Conservation (phyloP, 2,888 invertebrate species). For the Frankliniella intonsa region DNA sequence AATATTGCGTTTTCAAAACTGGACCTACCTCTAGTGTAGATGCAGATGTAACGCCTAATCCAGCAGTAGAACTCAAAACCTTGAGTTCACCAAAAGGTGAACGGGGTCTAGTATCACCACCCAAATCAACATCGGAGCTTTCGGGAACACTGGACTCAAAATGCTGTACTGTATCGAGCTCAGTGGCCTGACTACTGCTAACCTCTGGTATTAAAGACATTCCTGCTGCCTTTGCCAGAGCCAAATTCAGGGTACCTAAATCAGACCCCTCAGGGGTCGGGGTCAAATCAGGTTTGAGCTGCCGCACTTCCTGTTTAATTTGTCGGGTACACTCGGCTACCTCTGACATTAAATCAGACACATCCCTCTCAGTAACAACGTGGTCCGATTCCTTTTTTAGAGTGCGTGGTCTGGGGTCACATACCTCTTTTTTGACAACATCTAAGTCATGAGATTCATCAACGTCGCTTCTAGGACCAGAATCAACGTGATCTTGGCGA, state of each 20-base stretch:
- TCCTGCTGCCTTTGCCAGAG: conserved; percentile 34
- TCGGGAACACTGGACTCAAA: not conserved
- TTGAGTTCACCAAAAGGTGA: not conserved
- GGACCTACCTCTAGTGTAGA: conserved; percentile 13
- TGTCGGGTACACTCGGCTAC: conserved; percentile 50
- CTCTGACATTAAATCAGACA: conserved; percentile 49
- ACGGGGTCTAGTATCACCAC: not conserved
- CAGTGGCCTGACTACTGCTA: not conserved
- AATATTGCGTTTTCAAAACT: not conserved
- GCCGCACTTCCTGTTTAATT: conserved; percentile 50
- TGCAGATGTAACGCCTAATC: not conserved
- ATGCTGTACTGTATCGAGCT: not conserved
- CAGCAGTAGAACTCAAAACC: not conserved
- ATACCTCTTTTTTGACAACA: not conserved
- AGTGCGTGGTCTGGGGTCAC: conserved; percentile 13
- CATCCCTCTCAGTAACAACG: conserved; percentile 39
- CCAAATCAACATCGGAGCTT: not conserved
- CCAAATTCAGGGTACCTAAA: conserved; percentile 40
- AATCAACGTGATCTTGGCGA: not conserved
- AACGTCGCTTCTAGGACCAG: not conserved
- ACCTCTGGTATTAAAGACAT: conserved; percentile 5
- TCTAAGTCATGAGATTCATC: not conserved
- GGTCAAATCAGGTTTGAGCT: conserved; percentile 51
- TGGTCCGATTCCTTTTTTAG: not conserved
- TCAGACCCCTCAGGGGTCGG: conserved; percentile 51